Evolutionary conservation across 2,888 invertebrate genomes (phyloP), one percentile per base, ranked within the genome.

Genomic region (Microplitis deprimator): DNA sequence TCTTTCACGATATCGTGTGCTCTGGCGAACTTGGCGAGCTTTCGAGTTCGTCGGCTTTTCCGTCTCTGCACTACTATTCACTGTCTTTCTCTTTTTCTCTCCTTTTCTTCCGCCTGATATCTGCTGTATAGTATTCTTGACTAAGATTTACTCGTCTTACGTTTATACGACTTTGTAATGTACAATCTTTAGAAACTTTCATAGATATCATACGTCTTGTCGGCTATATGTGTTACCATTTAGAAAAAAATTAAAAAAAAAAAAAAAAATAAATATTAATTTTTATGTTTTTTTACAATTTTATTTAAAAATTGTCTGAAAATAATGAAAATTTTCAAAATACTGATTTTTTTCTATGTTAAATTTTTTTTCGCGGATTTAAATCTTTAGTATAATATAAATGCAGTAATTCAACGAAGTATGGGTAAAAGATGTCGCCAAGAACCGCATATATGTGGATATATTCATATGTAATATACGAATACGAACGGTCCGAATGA

Each of bases 1-100:
- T 79, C 79, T 79, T 76, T 77, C 75, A 71, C 73, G 68, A 75
- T 77, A 69, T 76, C 69, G 50, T 76, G 72, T 39, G 61, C 38
- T 69, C 59, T 69, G 70, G 77, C 64, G 73, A 68, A 68, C 62
- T 74, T 29, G 73, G 50, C 38, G 60, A 68, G 73, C 72, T 76
- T 67, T 68, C 62, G 38, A 41, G 68, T 68, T 68, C 64, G 68
- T 68, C 41, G 73, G 72, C 68, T 77, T 72, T 73, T 40, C 62
- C 68, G 17, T 50, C 61, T 70, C 38, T 73, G 68, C 72, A 40
- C 41, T 76, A 68, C 61, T 29, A 29, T 29, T 61, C 61, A 40
- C 72, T 20, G 6, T 38, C 13, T 13, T 50, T 13, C 50, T 13
- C 50, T 7, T 13, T 69, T 50, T 5, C 13, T 50, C 50, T 50